Base-by-base conservation (phyloP, 2,797 vertebrate genomes). In the Somateria mollissima region DNA sequence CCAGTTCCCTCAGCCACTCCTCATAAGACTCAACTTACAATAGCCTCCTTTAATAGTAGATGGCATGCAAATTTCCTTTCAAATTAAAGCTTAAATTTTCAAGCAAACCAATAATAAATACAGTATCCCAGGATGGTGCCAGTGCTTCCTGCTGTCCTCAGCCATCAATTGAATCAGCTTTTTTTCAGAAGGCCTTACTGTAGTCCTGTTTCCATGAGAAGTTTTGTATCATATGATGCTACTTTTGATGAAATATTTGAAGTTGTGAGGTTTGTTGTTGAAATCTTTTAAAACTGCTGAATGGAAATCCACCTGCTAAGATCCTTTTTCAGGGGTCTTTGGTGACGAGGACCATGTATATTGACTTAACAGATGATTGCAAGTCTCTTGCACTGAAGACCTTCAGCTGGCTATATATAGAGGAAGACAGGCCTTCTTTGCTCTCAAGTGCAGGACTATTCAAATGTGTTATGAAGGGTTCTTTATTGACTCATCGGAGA, bases 21-120 rank as follows among this genome's bases (percentile, higher is more conserved):
- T 51, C 24, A 51, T 25, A 51, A 51, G 49, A 51, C 49, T 51
- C 24, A 25, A 25, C 24, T 93, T 71, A 39, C 2, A 28, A 15
- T 28, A 56, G 27, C 19, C 43, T 87, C 22, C 24, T 90, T 85
- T 90, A 88, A 82, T 77, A 90, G 22, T 28, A 54, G n/a, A 61
- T 81, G 58, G 70, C 36, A 58, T 36, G 25, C 60, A 82, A 89
- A 87, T 94, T 80, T 77, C 25, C 36, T 77, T 92, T 36, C 16
- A 76, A 77, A 83, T 77, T 61, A 56, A 80, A 91, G 36, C 54
- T 86, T 67, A 25, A 12, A 60, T 37, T 37, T 78, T 25, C 57
- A 71, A 74, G 66, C 54, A 56, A 90, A 78, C 36, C 28, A 88
- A 25, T 78, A 86, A 92, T 90, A 80, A 86, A 69, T 79, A 56